A percentile compares a stretch with the other conserved stretches of the same genome.
phyloP scores from a whole-genome alignment of 2,888 invertebrate genomes.

The Deilephila elpenor region DNA sequence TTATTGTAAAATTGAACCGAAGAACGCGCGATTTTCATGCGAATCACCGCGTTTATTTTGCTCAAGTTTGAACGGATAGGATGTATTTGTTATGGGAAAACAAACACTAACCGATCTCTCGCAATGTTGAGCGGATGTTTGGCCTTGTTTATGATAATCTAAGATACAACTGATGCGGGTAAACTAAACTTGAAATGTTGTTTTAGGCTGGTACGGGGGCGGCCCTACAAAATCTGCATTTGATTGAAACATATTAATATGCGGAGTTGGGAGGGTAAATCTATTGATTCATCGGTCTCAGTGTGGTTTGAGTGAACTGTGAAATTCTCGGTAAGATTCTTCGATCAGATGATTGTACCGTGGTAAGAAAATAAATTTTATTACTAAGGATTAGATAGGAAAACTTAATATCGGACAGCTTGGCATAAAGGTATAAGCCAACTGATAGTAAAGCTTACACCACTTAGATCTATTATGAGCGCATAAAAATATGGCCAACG shows the following conservation, averaged over 20 bases:
- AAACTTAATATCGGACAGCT: too few relatives aligned
- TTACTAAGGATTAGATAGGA: too few relatives aligned
- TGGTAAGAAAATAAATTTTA: too few relatives aligned
- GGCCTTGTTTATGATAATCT: conserved; percentile 37
- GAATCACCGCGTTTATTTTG: neutral
- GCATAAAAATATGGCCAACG: too few relatives aligned
- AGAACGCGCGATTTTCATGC: neutral
- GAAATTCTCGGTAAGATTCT: too few relatives aligned
- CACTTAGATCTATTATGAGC: too few relatives aligned
- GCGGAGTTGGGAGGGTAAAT: too few relatives aligned
- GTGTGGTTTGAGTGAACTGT: too few relatives aligned
- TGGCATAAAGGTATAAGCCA: too few relatives aligned
- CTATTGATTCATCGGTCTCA: too few relatives aligned
- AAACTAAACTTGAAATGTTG: conserved; percentile 20
- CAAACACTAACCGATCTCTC: conserved; percentile 34
- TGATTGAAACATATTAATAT: neutral
- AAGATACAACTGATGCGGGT: conserved; percentile 17
- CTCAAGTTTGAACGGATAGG: conserved; percentile 22
- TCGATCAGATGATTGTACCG: too few relatives aligned
- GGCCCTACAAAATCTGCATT: neutral
- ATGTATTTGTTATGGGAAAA: conserved; percentile 29
- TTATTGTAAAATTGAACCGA: neutral
- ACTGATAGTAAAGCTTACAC: too few relatives aligned
- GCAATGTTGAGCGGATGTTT: conserved; percentile 36
- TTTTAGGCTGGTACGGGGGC: conserved; percentile 22